Evolutionary conservation across 2,113 vertebrate genomes (phyloP).

Genomic region (Smithornis capensis): DNA sequence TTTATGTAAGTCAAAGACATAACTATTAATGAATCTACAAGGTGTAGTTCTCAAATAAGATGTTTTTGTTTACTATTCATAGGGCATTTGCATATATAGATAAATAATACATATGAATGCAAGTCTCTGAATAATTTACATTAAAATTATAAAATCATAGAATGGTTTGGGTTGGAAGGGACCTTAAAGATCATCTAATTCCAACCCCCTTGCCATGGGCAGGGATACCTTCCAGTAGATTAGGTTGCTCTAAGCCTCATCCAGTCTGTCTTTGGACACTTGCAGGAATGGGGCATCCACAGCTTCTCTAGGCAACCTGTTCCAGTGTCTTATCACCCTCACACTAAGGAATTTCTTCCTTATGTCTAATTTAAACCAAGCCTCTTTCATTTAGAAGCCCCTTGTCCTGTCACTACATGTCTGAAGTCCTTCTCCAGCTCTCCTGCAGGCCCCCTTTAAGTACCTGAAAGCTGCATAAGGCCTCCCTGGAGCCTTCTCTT

Average conservation of each 20-base stretch:
- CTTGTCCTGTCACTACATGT: not conserved
- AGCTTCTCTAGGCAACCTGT: not conserved
- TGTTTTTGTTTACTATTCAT: not conserved
- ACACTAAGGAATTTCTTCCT: not conserved
- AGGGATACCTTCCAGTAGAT: not conserved
- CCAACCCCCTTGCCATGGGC: not conserved
- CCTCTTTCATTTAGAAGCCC: not conserved
- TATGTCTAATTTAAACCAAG: not conserved
- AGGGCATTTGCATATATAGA: not conserved
- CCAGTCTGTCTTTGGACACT: not conserved
- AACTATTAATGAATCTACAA: conserved; percentile 28
- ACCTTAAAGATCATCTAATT: not conserved
- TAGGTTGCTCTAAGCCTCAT: not conserved
- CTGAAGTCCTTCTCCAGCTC: not conserved
- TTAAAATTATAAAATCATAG: not conserved
- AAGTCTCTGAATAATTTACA: not conserved
- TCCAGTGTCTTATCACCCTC: not conserved
- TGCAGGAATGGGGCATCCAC: not conserved
- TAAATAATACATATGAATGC: not conserved
- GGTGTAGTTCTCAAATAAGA: not conserved
- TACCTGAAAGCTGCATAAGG: not conserved
- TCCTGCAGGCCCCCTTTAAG: not conserved
- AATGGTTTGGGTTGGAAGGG: not conserved
- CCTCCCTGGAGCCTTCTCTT: not conserved
- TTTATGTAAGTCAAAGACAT: not conserved